Evolutionary conservation across 2,888 invertebrate species (phyloP), one percentile per base, ranked within the genome.

Genomic region (Pycnomerus fuliginosus): DNA sequence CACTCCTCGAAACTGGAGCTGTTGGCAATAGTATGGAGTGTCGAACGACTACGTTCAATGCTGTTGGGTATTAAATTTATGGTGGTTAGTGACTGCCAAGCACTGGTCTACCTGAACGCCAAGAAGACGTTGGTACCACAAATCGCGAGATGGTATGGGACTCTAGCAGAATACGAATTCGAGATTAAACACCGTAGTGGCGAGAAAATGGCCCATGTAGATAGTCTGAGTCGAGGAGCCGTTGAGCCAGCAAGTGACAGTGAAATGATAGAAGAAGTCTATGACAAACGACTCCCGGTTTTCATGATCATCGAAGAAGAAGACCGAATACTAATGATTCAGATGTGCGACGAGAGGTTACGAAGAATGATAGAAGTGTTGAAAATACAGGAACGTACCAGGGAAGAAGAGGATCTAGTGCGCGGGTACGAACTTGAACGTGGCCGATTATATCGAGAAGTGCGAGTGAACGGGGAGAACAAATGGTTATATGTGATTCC

Each of bases 41-140:
- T 61, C 0, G 50, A 60, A 11, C 49, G 58, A 17, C 52, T 61
- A 16, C 25, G 58, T n/a, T 27, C 49, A 8, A 50, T 60, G 27
- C 29, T 61, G 3, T 36, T 61, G 11, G 55, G 55, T 3, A 53
- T 62, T 3, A 29, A 37, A 17, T 58, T 64, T 32, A 58, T 45
- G 14, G 43, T 65, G 3, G 37, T 59, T 1, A 62, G 56, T 0
- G 64, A 65, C 45, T 61, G 60, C 35, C 58, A 59, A 40, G 55
- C 58, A 1, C 25, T 62, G 2, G 33, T 55, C 1, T 55, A 52
- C 39, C 32, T 60, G 4, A 58, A 61, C 17, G 34, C 38, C 0
- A 44, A 53, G 15, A 59, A 55, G 42, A 58, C 56, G 3, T 50
- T 49, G 16, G 51, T 57, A 31, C 53, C 57, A 3, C 53, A 60